phyloP scores from a whole-genome alignment of 2,888 invertebrate species.

The Lepidocyrtoides sp. region DNA sequence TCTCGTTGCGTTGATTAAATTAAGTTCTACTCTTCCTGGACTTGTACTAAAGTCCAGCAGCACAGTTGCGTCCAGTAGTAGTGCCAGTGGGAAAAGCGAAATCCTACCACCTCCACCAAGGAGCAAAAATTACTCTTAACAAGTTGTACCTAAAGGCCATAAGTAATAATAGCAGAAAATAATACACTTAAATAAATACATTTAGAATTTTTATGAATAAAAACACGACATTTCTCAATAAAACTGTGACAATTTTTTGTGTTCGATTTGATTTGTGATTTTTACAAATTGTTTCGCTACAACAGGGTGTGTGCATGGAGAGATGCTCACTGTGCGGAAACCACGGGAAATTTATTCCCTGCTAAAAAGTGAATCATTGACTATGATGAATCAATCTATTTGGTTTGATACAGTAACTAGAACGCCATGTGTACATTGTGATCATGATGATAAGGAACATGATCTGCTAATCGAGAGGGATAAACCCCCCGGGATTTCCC shows the following conservation, averaged over 20 bases:
- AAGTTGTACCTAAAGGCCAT: neutral
- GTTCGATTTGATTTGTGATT: neutral
- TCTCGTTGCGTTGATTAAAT: constrained; percentile 84
- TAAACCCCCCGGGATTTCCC: constrained; percentile 84
- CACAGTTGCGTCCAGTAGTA: no score
- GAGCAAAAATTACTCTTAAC: constrained; percentile 5
- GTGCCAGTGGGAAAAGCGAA: neutral
- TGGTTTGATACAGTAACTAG: neutral
- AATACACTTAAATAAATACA: no score
- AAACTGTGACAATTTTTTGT: neutral
- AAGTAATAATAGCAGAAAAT: no score
- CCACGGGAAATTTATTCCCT: neutral
- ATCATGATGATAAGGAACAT: constrained; percentile 81
- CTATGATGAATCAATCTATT: constrained; percentile 70
- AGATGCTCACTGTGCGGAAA: constrained; percentile 24
- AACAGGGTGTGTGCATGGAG: neutral
- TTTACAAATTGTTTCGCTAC: neutral
- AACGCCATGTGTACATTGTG: neutral
- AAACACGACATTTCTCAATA: neutral
- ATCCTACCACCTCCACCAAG: neutral
- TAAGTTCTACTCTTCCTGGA: constrained; percentile 76
- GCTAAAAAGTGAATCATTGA: neutral
- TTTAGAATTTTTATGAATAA: no score
- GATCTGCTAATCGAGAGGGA: constrained; percentile 85
- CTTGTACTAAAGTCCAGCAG: neutral